Evolutionary conservation across 2,888 invertebrate genomes (phyloP), one percentile per base, ranked within the genome.

Genomic region (Pterostichus madidus): DNA sequence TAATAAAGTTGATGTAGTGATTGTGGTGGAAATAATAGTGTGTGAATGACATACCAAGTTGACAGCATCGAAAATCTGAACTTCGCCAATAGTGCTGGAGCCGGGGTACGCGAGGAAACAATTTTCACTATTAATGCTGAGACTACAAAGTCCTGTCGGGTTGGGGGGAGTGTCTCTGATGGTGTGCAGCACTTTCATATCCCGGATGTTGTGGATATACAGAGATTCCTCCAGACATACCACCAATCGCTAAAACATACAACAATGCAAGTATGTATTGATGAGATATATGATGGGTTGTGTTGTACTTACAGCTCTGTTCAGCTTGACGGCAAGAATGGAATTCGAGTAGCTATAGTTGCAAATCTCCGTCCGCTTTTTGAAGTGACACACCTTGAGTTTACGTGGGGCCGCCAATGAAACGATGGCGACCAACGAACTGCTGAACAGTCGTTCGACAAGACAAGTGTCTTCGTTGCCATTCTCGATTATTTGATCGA

Each of bases 101-200:
- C 98, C 99, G 75, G 99, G 99, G 92, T 99, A 99, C 39, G 99
- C 99, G 86, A 99, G 92, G 91, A 95, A 97, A 90, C 97, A 98
- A 91, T 96, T 95, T 85, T 98, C 98, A 86, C 95, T 96, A 79
- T 95, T 94, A 79, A 87, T 88, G 84, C 98, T 97, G 78, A 99
- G 93, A 83, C 98, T 97, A 91, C 97, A 97, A 85, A 99, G 92
- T 17, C 99, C 99, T 87, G 93, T 93, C 82, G 96, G 95, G 92
- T 99, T 99, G 84, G 97, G 96, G 84, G 99, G 99, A 84, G 99
- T 99, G 90, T 99, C 99, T 87, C 98, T 94, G 89, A 99, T 99
- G 84, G 98, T 98, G 91, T 99, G 99, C 88, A 99, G 93, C 85
- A 99, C 96, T 91, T 97, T 98, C 98, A 99, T 98, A 90, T 99